phyloP scores from a whole-genome alignment of 2,113 vertebrate species.

The Nothoprocta pentlandii region DNA sequence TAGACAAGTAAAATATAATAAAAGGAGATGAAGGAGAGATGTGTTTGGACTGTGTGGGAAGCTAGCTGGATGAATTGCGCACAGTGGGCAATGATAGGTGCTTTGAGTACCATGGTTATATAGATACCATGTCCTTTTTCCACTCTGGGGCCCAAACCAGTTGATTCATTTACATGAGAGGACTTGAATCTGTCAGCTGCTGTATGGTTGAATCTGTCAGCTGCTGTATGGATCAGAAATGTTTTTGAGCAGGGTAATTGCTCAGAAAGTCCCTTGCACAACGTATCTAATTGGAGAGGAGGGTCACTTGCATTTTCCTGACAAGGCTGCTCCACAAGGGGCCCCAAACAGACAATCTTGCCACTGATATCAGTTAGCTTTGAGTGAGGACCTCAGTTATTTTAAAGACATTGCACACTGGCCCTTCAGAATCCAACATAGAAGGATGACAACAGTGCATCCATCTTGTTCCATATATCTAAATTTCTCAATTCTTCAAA shows the following conservation, averaged over 20 bases:
- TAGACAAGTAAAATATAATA: background rate
- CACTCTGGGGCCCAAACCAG: background rate
- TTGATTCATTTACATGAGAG: background rate
- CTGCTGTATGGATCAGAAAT: background rate
- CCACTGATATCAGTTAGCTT: background rate
- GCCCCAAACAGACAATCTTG: background rate
- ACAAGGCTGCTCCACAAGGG: background rate
- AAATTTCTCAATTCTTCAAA: background rate
- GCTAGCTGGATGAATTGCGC: background rate
- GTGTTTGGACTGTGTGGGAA: background rate
- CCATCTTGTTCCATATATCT: background rate
- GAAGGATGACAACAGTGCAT: background rate
- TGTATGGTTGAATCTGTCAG: background rate
- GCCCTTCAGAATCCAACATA: background rate
- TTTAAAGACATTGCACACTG: background rate
- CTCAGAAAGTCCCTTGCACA: background rate
- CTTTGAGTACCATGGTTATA: too few relatives aligned
- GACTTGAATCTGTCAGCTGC: background rate
- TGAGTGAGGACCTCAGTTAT: background rate
- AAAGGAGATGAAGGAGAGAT: background rate
- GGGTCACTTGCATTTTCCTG: background rate
- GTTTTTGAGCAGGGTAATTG: fast-evolving
- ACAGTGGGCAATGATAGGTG: background rate
- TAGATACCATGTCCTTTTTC: background rate
- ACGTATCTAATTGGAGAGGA: background rate